Evolutionary conservation across 30 jellyfish, hydroid and myxozoan genomes (phyloP), one percentile per base, ranked within the genome.

Genomic region (Cassiopea xamachana): DNA sequence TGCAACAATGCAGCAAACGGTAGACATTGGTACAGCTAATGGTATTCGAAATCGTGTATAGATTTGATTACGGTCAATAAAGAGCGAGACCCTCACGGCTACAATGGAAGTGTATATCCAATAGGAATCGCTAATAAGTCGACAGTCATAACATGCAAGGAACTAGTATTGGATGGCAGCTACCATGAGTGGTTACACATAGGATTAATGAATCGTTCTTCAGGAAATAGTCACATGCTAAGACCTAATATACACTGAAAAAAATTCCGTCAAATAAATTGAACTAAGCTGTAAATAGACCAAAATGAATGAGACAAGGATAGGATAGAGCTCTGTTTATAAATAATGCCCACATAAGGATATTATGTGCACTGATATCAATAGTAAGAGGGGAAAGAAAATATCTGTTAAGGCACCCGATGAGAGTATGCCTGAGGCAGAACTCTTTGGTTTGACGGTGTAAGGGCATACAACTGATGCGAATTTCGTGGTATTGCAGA

Each of bases 1-100:
- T 1, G 77, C 50, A 1, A 78, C 69, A 69, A 59, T 43, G 92
- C 75, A 43, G 70, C 39, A 46, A 17, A 1, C 14, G 67, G 46
- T 46, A 84, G 92, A 84, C 92, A 72, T 68, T 16, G 80, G 62
- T 50, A 27, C 85, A 27, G 78, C 71, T 71, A 84, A 69, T 84
- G 67, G 85, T 46, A 73, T 84, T 46, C 58, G 68, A n/a, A 2
- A 62, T 17, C 49, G 73, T 78, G 49, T 2, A 48, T 14, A 19
- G 68, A 84, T 84, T 84, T 72, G 77, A 84, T 84, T 84, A 84
- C 14, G 86, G 92, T 84, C 50, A 59, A 44, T 50, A 71, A 84
- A 46, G 62, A 16, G 77, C 69, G 51, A 44, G 13, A 46, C 14
- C 72, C 69, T 64, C 47, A 73, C 74, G 73, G 49, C 43, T 68